A percentile compares a stretch with the other conserved stretches of the same genome.
Conservation (phyloP, 2,888 invertebrate genomes). For the Phrixothrix hirtus region DNA sequence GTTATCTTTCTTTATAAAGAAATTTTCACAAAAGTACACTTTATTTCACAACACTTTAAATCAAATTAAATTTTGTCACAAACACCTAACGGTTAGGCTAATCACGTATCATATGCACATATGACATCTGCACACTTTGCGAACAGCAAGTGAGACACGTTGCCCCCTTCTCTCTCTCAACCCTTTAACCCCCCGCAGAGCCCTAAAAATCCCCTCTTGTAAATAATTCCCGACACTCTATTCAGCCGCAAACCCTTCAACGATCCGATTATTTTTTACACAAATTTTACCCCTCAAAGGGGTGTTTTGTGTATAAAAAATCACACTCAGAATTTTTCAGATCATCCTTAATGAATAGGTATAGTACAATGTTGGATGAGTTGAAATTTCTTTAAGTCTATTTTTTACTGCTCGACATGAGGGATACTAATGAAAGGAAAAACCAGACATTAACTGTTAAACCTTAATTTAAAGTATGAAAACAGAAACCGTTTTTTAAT, state of each 20-base stretch:
- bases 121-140: slow-evolving; percentile 33
- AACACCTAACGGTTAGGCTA: slow-evolving; percentile 1
- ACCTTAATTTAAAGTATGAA: too few species aligned
- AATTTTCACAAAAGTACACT: slow-evolving; percentile 8
- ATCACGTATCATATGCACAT: slow-evolving; percentile 16
- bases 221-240: slow-evolving; percentile 55
- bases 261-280: slow-evolving; percentile 56
- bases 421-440: too few species aligned
- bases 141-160: slow-evolving; percentile 32
- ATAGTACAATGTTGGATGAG: slow-evolving; percentile 16
- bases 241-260: slow-evolving; percentile 55
- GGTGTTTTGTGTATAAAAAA: slow-evolving; percentile 54
- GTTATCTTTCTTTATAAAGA: slow-evolving; percentile 9
- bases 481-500: too few species aligned
- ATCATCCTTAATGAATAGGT: slow-evolving; percentile 37
- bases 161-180: slow-evolving; percentile 41
- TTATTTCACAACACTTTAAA: too few species aligned
- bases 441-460: too few species aligned
- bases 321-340: slow-evolving; percentile 44
- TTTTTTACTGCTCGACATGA: too few species aligned
- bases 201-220: slow-evolving; percentile 40
- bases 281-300: slow-evolving; percentile 50
- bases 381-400: slow-evolving; percentile 7
- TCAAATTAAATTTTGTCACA: too few species aligned
- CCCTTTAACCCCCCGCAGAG: slow-evolving; percentile 47